Base-by-base conservation (phyloP, 2,888 invertebrate genomes). In the Cantharis lateralis region DNA sequence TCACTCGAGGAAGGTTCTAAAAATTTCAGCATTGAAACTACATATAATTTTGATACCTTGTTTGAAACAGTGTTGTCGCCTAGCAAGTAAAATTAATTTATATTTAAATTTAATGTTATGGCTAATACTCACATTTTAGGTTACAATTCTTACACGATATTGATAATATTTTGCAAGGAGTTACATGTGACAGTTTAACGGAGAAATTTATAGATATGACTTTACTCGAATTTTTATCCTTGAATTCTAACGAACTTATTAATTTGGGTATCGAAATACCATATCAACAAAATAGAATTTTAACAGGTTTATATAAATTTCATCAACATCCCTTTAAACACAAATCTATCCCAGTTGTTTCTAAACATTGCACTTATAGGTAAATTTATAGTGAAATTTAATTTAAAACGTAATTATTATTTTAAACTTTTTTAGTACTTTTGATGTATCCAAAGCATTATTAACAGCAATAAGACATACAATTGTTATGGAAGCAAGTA, bases 181-280 rank as follows among this genome's bases (percentile, higher is more conserved):
- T 92, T 90, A 90, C 89, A 77, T 90, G 92, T 82, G 91, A 91
- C 80, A 86, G 87, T 48, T 87, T 92, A 28, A 87, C 87, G 0
- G 83, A 87, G 2, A 71, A 88, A 2, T 90, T 94, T 79, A 82
- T 88, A 70, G 88, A 89, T 13, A 89, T 93, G 78, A 88, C 89
- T 83, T 87, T 93, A 16, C 88, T 89, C 74, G 88, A 88, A 1
- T 92, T 94, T 82, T 84, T 94, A 4, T 87, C 91, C 61, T 82
- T 92, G 62, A 89, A 90, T 80, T 91, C 93, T 68, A 85, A 89
- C 0, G 91, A 92, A 82, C 89, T 94, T 85, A 84, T 89, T 66
- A 84, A 88, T 71, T 81, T 93, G 61, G 93, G 92, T 48, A 88
- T 94, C 15, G 87, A 89, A 3, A 89, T 93, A 87, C 91, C 91